Percentiles rank a stretch among this genome's conserved stretches.
Conservation (phyloP, 2,113 vertebrate genomes). For the Tachysurus fulvidraco region DNA sequence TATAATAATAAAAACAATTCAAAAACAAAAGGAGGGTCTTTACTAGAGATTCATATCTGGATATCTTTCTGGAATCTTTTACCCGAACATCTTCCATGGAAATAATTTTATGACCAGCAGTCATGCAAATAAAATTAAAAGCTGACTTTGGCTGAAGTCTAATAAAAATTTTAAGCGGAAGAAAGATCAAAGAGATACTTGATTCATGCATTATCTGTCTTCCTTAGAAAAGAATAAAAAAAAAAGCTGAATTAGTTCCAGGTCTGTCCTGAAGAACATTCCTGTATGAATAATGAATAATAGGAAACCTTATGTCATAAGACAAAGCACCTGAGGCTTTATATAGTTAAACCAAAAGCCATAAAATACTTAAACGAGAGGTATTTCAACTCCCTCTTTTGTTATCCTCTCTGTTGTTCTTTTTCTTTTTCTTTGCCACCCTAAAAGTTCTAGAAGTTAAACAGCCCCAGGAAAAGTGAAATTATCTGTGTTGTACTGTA, state of each 20-base stretch:
- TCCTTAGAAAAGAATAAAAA: slow-evolving; percentile 55
- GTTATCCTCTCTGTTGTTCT: not conserved
- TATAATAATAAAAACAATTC: slow-evolving; percentile 37
- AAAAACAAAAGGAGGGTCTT: slow-evolving; percentile 52
- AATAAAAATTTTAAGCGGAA: slow-evolving; percentile 60
- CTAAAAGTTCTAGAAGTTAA: slow-evolving; percentile 34
- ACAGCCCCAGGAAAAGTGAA: slow-evolving; percentile 36
- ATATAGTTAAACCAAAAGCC: slow-evolving; percentile 1
- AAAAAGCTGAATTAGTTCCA: slow-evolving; percentile 31
- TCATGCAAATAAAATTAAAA: slow-evolving; percentile 58
- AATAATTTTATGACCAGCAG: slow-evolving; percentile 64
- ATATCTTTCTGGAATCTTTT: slow-evolving; percentile 67
- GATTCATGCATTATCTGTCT: slow-evolving; percentile 66
- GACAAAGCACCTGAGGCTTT: slow-evolving; percentile 30
- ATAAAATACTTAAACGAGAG: not conserved
- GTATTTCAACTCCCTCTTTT: not conserved
- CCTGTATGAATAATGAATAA: slow-evolving; percentile 34
- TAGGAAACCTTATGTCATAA: slow-evolving; percentile 29
- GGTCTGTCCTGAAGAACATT: slow-evolving; percentile 23
- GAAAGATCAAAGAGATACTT: slow-evolving; percentile 65
- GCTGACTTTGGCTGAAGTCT: slow-evolving; percentile 53
- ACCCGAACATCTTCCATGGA: slow-evolving; percentile 68
- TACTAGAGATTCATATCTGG: slow-evolving; percentile 69
- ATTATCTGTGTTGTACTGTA: slow-evolving; percentile 24
- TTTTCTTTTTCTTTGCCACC: not conserved